These are phyloP conservation scores for Diarsia mendica DNA, from an alignment of 2,888 invertebrate genomes.

Conservation along the genomic window DNA sequence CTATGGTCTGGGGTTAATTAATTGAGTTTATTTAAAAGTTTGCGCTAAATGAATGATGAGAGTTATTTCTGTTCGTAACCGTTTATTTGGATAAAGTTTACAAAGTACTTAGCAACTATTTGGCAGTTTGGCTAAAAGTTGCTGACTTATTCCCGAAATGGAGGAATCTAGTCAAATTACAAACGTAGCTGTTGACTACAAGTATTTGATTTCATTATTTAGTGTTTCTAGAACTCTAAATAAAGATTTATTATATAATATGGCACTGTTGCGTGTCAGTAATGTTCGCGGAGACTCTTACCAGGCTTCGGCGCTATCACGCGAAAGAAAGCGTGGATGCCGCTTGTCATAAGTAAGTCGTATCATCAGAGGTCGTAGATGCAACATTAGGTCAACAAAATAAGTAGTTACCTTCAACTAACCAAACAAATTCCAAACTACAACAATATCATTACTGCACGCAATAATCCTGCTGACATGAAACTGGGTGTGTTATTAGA, in stretches of 20 bases:
- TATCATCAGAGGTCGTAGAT: background rate
- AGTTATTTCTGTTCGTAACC: background rate
- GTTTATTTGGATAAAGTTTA: background rate
- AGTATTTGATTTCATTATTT: too few relatives aligned
- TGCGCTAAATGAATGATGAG: slow-evolving; percentile 16
- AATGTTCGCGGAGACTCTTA: too few relatives aligned
- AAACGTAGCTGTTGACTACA: background rate
- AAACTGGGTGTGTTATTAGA: slow-evolving; percentile 54
- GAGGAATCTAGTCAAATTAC: background rate
- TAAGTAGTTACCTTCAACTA: background rate
- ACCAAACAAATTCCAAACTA: slow-evolving; percentile 14
- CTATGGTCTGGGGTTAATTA: slow-evolving; percentile 39
- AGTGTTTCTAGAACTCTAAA: too few relatives aligned
- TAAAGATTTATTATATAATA: too few relatives aligned
- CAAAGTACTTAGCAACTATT: background rate
- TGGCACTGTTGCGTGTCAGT: too few relatives aligned
- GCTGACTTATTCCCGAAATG: background rate
- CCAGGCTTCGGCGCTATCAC: too few relatives aligned
- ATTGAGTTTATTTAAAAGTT: slow-evolving; percentile 40
- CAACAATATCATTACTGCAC: slow-evolving; percentile 25
- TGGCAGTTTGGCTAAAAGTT: background rate
- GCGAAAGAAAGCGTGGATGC: too few relatives aligned
- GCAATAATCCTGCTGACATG: slow-evolving; percentile 28
- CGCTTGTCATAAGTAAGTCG: background rate
- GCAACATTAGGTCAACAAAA: background rate